Evolutionary conservation across 2,888 invertebrate species (phyloP), one percentile per base, ranked within the genome.

Genomic region (Ganaspis brasiliensis): DNA sequence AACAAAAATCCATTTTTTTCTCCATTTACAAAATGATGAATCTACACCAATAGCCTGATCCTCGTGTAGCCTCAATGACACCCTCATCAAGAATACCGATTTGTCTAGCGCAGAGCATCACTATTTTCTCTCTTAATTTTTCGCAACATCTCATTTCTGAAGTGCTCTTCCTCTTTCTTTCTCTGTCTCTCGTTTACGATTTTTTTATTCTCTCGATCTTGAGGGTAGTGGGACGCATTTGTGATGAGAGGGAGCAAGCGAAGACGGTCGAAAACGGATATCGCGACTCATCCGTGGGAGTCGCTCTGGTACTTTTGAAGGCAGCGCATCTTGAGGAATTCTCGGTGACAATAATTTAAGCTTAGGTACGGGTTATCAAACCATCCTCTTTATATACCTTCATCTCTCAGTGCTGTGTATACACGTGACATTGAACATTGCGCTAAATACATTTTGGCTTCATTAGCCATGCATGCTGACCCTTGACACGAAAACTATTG

Each of bases 281-380:
- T 85, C 85, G 84, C 81, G 85, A 86, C 81, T 77, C 82, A 80
- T 81, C 84, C 84, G 87, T 86, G 87, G 87, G 90, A 91, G 91
- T 91, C 90, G 89, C 85, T 87, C 85, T 84, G 87, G 84, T 89
- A 91, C 90, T 89, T 88, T 87, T 87, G 87, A 87, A 86, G 90
- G 88, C 89, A 86, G 86, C 87, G 85, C 90, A 91, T 87, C 90
- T 88, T 86, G 84, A 84, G 86, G 86, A 83, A 87, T 84, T 86
- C 82, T 82, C 83, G 80, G 79, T n/a, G 81, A 85, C 83, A 84
- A 81, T 81, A 80, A 79, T 74, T 82, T 81, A 79, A 82, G 76
- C 82, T 82, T 81, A 88, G 87, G 87, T 88, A 87, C 83, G 85
- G 79, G 75, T 74, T 72, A 73, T 70, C 35, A 57, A 72, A 77